Evolutionary conservation across 2,797 vertebrate species (phyloP).

Genomic region (Muscicapa comitata): DNA sequence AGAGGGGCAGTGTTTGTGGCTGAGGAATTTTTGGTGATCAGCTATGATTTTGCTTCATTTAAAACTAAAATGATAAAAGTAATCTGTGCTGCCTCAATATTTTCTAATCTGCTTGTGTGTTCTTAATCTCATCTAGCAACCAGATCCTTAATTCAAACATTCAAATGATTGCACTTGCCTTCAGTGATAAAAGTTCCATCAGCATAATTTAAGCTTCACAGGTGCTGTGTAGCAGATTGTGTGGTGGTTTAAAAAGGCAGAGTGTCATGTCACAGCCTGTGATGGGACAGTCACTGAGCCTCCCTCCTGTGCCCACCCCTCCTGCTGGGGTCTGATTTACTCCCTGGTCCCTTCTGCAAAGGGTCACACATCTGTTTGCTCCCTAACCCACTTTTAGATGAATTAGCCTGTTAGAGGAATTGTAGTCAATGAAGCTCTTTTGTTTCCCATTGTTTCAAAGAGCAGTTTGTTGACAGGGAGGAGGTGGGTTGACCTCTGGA

Average conservation of each 20-base stretch:
- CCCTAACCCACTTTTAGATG: neutral
- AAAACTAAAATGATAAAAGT: neutral
- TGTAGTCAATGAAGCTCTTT: neutral
- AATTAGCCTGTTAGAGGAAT: neutral
- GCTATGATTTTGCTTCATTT: conserved; percentile 33
- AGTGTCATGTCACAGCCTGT: neutral
- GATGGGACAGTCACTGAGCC: neutral
- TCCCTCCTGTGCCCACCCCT: neutral
- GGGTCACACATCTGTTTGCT: neutral
- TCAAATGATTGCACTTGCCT: neutral
- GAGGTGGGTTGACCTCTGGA: neutral
- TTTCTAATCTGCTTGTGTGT: conserved; percentile 60
- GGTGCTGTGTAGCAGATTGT: neutral
- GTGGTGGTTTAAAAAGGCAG: neutral
- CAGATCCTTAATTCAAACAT: neutral
- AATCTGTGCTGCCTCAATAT: conserved; percentile 36
- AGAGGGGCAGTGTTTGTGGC: conserved; percentile 7
- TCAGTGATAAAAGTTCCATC: neutral
- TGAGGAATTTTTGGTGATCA: neutral
- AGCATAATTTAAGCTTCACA: neutral
- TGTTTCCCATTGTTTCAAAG: neutral
- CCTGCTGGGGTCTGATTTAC: neutral
- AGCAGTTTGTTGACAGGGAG: neutral
- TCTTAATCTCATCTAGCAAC: conserved; percentile 11
- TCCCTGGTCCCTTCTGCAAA: neutral